Percentiles rank a stretch among this genome's conserved stretches.
These are phyloP conservation scores for Acanthochromis polyacanthus DNA, from an alignment of 2,113 vertebrate genomes.

Conservation along the genomic window DNA sequence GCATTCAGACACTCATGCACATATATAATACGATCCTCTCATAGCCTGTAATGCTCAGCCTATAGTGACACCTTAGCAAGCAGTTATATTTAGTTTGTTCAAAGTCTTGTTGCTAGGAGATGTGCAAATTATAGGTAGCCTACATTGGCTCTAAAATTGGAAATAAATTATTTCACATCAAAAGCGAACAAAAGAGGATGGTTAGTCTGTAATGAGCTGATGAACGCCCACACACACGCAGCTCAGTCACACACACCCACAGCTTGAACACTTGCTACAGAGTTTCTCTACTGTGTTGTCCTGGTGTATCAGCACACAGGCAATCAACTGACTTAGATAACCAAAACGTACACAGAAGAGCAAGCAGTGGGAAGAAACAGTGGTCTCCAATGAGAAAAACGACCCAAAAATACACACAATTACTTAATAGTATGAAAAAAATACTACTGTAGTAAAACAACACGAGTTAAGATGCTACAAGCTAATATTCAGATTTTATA, in stretches of 20 bases:
- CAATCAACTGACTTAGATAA: slow-evolving; percentile 38
- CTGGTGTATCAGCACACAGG: slow-evolving; percentile 2
- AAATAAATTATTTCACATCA: slow-evolving; percentile 73
- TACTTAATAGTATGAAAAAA: no score
- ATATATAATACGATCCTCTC: slow-evolving; percentile 10
- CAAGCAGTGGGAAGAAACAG: slow-evolving; percentile 6
- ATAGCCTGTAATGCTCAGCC: slow-evolving; percentile 31
- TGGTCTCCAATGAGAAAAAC: background rate
- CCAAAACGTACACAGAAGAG: slow-evolving; percentile 1
- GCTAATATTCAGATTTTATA: background rate
- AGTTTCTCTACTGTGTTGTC: slow-evolving; percentile 35
- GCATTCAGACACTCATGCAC: slow-evolving; percentile 4
- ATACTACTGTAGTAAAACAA: no score
- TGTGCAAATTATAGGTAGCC: slow-evolving; percentile 79
- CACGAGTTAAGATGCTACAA: background rate
- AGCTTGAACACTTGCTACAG: slow-evolving; percentile 31
- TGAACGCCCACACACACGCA: slow-evolving; percentile 57
- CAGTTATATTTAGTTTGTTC: slow-evolving; percentile 83
- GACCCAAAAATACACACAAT: no score
- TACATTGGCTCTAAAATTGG: slow-evolving; percentile 72
- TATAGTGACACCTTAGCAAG: slow-evolving; percentile 71
- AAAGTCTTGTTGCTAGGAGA: slow-evolving; percentile 86
- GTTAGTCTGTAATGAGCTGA: slow-evolving; percentile 64
- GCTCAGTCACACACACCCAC: slow-evolving; percentile 57
- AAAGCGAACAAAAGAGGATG: slow-evolving; percentile 67